phyloP scores from a whole-genome alignment of 2,888 invertebrate genomes.

The Maniola hyperantus region DNA sequence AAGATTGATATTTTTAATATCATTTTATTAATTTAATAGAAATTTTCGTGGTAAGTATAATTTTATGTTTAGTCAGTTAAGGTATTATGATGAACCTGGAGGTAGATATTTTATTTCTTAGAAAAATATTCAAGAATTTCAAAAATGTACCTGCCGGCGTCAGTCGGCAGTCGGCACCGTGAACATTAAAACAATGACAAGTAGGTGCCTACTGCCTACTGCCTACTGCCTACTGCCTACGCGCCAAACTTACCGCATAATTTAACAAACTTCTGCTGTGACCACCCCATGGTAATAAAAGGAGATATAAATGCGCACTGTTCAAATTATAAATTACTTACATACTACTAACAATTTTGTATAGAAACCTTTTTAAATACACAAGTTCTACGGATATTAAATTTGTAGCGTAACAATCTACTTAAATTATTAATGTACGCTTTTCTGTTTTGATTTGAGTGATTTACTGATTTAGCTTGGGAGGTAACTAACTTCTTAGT shows the following conservation, averaged over 20 bases:
- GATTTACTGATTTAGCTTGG: slow-evolving; percentile 30
- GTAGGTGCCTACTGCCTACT: no score
- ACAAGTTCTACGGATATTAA: slow-evolving; percentile 33
- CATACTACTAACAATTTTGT: slow-evolving; percentile 1
- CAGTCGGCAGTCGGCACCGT: no score
- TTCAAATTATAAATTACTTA: slow-evolving; percentile 2
- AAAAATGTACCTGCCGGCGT: not conserved
- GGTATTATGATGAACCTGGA: not conserved
- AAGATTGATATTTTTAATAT: not conserved
- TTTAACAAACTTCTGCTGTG: slow-evolving; percentile 5
- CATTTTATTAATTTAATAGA: not conserved
- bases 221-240: no score
- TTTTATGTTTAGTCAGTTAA: not conserved
- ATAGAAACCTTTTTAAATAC: slow-evolving; percentile 22
- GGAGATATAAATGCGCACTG: slow-evolving; percentile 4
- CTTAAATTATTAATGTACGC: slow-evolving; percentile 30
- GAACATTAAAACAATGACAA: not conserved
- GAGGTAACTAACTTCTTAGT: not conserved
- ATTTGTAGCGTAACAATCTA: slow-evolving; percentile 22
- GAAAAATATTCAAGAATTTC: not conserved
- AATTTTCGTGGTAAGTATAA: no score
- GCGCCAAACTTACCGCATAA: slow-evolving; percentile 17
- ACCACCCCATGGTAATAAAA: slow-evolving; percentile 18
- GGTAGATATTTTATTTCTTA: not conserved
- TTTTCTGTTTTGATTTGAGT: slow-evolving; percentile 29